A percentile compares a stretch with the other conserved stretches of the same genome.
These are phyloP conservation scores for Sepiola atlantica DNA, from an alignment of 2,888 invertebrate genomes.

Conservation along the genomic window DNA sequence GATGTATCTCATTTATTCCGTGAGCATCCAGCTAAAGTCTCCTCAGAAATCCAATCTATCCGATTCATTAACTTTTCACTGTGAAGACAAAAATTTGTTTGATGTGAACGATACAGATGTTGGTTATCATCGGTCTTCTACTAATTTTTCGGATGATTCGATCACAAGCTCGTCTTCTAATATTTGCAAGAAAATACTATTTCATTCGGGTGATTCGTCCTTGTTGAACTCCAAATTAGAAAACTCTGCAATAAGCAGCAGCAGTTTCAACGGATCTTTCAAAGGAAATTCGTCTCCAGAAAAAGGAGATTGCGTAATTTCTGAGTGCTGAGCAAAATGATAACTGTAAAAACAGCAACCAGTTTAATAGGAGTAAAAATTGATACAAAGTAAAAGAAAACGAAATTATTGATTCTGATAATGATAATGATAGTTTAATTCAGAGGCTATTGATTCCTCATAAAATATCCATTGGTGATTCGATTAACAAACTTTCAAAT, in stretches of 20 bases:
- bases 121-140: not conserved
- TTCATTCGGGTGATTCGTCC: too few relatives aligned
- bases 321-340: not conserved
- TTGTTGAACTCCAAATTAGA: too few relatives aligned
- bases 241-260: not conserved
- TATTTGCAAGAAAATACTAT: slow-evolving; percentile 33
- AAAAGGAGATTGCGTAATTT: not conserved
- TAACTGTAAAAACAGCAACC: not conserved
- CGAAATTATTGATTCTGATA: not conserved
- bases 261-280: not conserved
- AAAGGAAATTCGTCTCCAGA: not conserved
- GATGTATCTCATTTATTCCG: too few relatives aligned
- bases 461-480: not conserved
- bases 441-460: not conserved
- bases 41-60: not conserved
- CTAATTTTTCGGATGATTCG: not conserved
- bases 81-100: not conserved
- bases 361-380: not conserved
- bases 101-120: not conserved
- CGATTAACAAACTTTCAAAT: not conserved
- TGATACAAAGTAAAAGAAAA: not conserved
- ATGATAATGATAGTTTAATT: not conserved
- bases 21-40: too few relatives aligned
- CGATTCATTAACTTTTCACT: not conserved
- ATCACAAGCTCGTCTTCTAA: not conserved